Conservation (phyloP, 30 jellyfish, hydroid and myxozoan species). For the Hydra vulgaris region DNA sequence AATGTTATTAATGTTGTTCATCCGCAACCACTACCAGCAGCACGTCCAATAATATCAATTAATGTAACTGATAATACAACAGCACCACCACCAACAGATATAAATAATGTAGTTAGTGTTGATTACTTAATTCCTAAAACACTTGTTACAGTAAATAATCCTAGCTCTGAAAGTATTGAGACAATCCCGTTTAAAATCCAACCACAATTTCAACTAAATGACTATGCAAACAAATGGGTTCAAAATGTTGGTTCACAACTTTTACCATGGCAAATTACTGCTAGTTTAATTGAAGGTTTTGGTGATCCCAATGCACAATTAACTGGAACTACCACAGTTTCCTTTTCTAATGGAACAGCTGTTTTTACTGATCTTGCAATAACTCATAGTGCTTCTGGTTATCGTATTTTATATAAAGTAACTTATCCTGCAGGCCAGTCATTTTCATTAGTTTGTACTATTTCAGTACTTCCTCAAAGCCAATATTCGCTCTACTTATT, state of each 20-base stretch:
- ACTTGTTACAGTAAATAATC: slow-evolving; percentile 24
- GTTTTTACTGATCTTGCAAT: slow-evolving; percentile 58
- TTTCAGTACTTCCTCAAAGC: slow-evolving; percentile 31
- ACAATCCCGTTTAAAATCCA: slow-evolving; percentile 66
- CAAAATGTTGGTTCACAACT: slow-evolving; percentile 47
- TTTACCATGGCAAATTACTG: slow-evolving; percentile 70
- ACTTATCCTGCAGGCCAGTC: slow-evolving; percentile 46
- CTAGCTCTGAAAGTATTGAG: slow-evolving; percentile 54
- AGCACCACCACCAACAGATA: not conserved
- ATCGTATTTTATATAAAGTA: slow-evolving; percentile 52
- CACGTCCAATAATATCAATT: slow-evolving; percentile 47
- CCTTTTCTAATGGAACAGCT: slow-evolving; percentile 85
- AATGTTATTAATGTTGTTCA: slow-evolving; percentile 72
- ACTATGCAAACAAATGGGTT: slow-evolving; percentile 57
- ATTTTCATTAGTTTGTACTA: slow-evolving; percentile 34
- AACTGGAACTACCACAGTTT: slow-evolving; percentile 55
- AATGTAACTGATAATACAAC: slow-evolving; percentile 58
- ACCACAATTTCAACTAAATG: slow-evolving; percentile 60
- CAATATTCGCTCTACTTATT: slow-evolving; percentile 51
- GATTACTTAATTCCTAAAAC: slow-evolving; percentile 53
- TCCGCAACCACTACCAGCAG: slow-evolving; percentile 74
- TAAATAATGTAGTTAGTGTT: not conserved
- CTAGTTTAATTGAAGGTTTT: slow-evolving; percentile 42
- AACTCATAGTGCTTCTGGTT: slow-evolving; percentile 73
- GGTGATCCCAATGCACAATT: slow-evolving; percentile 57